A percentile compares a stretch with the other conserved stretches of the same genome.
Conservation (phyloP, 2,113 vertebrate genomes). For the Heptranchias perlo region DNA sequence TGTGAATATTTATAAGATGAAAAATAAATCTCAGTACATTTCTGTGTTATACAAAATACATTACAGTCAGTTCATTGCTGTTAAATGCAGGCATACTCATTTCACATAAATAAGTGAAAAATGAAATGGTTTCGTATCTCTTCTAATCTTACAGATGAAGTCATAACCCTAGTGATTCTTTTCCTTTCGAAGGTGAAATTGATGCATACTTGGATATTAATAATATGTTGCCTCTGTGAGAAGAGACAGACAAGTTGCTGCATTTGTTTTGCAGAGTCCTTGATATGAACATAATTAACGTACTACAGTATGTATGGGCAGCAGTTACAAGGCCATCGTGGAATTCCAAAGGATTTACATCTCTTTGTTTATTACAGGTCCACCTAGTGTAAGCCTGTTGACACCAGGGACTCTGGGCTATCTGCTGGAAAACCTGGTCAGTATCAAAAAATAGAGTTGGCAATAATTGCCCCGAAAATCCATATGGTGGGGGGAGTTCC, state of each 20-base stretch:
- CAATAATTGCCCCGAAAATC: too few relatives aligned
- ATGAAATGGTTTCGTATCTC: neutral
- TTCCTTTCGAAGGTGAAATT: neutral
- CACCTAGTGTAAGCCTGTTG: slow-evolving; percentile 21
- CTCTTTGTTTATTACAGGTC: slow-evolving; percentile 2
- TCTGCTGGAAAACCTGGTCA: slow-evolving; percentile 37
- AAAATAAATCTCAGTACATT: too few relatives aligned
- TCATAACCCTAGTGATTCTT: neutral
- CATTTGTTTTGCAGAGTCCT: neutral
- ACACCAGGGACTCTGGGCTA: slow-evolving; percentile 33
- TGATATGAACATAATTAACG: neutral
- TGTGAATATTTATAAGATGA: too few relatives aligned
- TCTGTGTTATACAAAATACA: too few relatives aligned
- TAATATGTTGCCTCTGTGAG: neutral
- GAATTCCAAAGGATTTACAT: neutral
- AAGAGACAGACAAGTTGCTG: neutral
- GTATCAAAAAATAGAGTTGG: neutral
- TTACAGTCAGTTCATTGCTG: too few relatives aligned
- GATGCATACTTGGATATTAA: neutral
- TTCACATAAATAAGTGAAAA: too few relatives aligned
- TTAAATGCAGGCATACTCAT: too few relatives aligned
- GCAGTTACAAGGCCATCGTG: neutral
- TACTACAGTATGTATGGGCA: neutral
- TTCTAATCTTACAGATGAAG: neutral
- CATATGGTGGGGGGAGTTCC: too few relatives aligned